Conservation (phyloP, 2,888 invertebrate genomes). For the Tuberolachnus salignus region DNA sequence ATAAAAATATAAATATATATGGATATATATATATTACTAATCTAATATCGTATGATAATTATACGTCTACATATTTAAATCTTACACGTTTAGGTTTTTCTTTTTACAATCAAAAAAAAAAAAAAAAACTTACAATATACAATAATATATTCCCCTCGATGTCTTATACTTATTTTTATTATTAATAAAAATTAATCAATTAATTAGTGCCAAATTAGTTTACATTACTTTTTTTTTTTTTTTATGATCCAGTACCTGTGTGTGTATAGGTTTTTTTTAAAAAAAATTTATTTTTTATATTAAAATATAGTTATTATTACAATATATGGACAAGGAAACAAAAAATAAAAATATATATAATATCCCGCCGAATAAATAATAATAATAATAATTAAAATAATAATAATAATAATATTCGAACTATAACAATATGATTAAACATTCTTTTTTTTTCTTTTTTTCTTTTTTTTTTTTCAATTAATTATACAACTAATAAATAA, state of each 20-base stretch:
- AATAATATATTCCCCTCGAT: conserved; percentile 23
- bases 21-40: conserved; percentile 17
- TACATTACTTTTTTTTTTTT: background rate
- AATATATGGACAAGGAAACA: conserved; percentile 10
- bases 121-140: conserved; percentile 21
- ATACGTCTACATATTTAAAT: conserved; percentile 43
- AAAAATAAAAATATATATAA: conserved; percentile 4
- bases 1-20: too few species aligned
- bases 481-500: conserved; percentile 43
- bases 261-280: background rate
- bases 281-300: background rate
- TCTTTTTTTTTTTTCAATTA: background rate
- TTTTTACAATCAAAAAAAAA: conserved; percentile 34
- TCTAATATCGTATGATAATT: conserved; percentile 11
- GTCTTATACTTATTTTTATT: conserved; percentile 24
- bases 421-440: too few species aligned
- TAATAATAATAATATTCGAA: too few species aligned
- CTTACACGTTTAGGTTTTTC: conserved; percentile 33
- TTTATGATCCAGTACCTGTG: conserved; percentile 23
- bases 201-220: conserved; percentile 41
- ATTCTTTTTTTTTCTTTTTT: too few species aligned
- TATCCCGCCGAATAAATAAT: conserved; percentile 20
- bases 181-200: too few species aligned
- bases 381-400: background rate
- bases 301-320: conserved; percentile 10